phyloP scores from a whole-genome alignment of 2,888 invertebrate genomes.

The Ypsolopha scabrella region DNA sequence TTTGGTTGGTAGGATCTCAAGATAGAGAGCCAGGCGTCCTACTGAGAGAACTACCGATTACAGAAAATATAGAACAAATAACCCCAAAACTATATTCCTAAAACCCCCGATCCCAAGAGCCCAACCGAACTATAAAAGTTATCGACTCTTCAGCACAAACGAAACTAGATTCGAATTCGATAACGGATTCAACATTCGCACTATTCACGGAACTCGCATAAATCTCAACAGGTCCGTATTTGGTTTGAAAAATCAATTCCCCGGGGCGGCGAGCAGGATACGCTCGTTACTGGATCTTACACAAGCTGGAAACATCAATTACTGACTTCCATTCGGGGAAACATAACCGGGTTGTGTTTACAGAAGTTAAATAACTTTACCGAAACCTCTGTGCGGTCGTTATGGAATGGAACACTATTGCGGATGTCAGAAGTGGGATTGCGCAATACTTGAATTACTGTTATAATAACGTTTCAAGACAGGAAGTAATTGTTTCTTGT shows the following conservation, averaged over 20 bases:
- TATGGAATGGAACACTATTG: too few relatives aligned
- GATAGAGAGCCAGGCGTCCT: too few relatives aligned
- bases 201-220: not conserved
- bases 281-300: not conserved
- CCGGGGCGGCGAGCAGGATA: not conserved
- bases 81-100: too few relatives aligned
- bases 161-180: not conserved
- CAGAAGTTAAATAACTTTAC: not conserved
- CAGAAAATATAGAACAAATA: too few relatives aligned
- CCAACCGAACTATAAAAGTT: not conserved
- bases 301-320: constrained; percentile 2
- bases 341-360: not conserved
- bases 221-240: constrained; percentile 3
- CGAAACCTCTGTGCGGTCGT: too few relatives aligned
- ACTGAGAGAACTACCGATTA: too few relatives aligned
- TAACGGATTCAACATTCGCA: not conserved
- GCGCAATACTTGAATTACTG: too few relatives aligned
- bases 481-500: too few relatives aligned
- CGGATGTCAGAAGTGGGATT: too few relatives aligned
- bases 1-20: too few relatives aligned
- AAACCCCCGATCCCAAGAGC: too few relatives aligned
- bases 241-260: constrained; percentile 4
- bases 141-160: not conserved
- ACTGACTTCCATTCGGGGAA: constrained; percentile 5
- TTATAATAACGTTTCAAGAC: too few relatives aligned